Conservation (phyloP, 2,113 vertebrate species). For the Notarius lentiginosus region DNA sequence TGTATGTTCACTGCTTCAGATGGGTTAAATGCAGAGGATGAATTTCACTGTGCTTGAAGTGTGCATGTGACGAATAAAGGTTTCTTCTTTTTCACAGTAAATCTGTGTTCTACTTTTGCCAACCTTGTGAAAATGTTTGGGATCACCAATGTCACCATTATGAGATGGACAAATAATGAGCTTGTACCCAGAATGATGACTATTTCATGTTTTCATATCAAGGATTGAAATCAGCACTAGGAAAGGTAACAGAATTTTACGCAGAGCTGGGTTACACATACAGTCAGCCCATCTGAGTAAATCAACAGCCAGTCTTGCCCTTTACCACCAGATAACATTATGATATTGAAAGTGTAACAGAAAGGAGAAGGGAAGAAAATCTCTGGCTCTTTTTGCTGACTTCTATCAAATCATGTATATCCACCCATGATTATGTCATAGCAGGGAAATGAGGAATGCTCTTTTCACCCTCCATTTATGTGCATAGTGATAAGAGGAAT, state of each 20-base stretch:
- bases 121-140: not conserved
- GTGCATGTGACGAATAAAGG: too few species aligned
- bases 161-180: constrained; percentile 45
- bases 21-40: too few species aligned
- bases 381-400: constrained; percentile 2
- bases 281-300: not conserved
- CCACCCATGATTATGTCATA: constrained; percentile 14
- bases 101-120: not conserved
- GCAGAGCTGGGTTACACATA: constrained; percentile 10
- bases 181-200: constrained; percentile 40
- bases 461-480: constrained; percentile 44
- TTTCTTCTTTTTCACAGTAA: too few species aligned
- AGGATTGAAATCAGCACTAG: constrained; percentile 26
- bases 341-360: constrained; percentile 16
- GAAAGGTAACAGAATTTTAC: constrained; percentile 24
- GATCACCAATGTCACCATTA: constrained; percentile 1
- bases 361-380: not conserved
- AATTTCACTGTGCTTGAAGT: too few species aligned
- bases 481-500: constrained; percentile 48
- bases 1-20: too few species aligned
- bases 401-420: not conserved
- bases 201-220: constrained; percentile 14
- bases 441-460: constrained; percentile 12
- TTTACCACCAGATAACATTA: constrained; percentile 7
- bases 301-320: constrained; percentile 7